phyloP scores from a whole-genome alignment of 2,113 vertebrate species.

The Tragelaphus buxtoni region DNA sequence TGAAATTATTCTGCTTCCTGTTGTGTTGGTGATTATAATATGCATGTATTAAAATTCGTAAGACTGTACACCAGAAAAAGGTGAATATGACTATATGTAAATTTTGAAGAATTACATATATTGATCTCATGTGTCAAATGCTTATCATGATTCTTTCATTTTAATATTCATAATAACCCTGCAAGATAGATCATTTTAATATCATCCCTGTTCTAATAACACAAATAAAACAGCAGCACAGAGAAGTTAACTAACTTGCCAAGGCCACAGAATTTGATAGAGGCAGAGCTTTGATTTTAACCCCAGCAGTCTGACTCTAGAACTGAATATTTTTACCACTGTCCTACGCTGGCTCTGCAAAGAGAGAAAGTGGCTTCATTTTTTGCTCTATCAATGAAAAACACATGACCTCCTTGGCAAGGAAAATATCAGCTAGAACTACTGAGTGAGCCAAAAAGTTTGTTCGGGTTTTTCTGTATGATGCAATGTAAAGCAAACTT shows the following conservation, averaged over 20 bases:
- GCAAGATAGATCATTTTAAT: neutral
- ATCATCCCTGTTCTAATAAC: neutral
- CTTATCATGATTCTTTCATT: neutral
- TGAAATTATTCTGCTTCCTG: neutral
- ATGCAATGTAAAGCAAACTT: neutral
- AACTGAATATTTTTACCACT: neutral
- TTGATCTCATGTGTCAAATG: neutral
- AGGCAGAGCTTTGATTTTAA: neutral
- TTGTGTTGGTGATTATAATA: neutral
- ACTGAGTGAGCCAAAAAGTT: neutral
- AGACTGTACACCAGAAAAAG: neutral
- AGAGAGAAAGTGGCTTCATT: neutral
- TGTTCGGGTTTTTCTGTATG: neutral
- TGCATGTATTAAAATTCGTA: neutral
- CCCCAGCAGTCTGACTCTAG: neutral
- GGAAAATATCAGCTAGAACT: neutral
- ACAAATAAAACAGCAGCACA: neutral
- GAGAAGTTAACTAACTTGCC: neutral
- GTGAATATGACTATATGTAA: neutral
- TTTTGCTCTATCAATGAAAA: neutral
- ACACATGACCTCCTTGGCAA: neutral
- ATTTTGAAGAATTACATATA: neutral
- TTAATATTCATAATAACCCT: neutral
- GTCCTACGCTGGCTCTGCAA: neutral
- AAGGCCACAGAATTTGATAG: neutral